A percentile compares a stretch with the other conserved stretches of the same genome.
phyloP scores from a whole-genome alignment of 37 sponge, comb jelly and placozoan species.

The Bolinopsis microptera region DNA sequence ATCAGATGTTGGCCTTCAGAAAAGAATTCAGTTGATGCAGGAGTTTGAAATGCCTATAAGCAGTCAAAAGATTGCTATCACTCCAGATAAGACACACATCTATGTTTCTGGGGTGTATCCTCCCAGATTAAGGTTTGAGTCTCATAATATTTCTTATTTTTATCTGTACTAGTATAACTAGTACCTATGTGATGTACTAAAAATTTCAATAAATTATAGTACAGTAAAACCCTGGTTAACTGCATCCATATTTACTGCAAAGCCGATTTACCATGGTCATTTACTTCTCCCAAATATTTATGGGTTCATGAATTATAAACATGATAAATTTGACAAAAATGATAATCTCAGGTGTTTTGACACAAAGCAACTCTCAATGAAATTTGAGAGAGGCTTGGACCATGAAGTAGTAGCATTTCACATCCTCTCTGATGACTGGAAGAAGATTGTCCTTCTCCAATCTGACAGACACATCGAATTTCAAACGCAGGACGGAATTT shows the following conservation, averaged over 20 bases:
- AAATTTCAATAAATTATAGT: no score
- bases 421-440: constrained; percentile 91
- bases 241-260: no score
- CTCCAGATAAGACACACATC: constrained; percentile 84
- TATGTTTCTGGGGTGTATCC: constrained; percentile 73
- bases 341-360: constrained; percentile 79
- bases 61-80: constrained; percentile 69
- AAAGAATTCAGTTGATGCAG: constrained; percentile 88
- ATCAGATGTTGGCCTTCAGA: constrained; percentile 76
- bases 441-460: constrained; percentile 85
- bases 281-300: background rate
- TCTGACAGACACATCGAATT: constrained; percentile 84
- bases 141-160: background rate
- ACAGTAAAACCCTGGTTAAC: no score
- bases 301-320: no score
- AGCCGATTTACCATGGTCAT: no score
- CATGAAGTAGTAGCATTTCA: constrained; percentile 82
- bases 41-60: constrained; percentile 94
- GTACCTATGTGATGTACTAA: no score
- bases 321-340: background rate
- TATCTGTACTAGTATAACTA: no score
- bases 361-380: constrained; percentile 88
- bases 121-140: constrained; percentile 53
- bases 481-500: constrained; percentile 86
- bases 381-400: constrained; percentile 94